Base-by-base conservation (phyloP, 2,888 invertebrate genomes). In the Chouioia cunea region DNA sequence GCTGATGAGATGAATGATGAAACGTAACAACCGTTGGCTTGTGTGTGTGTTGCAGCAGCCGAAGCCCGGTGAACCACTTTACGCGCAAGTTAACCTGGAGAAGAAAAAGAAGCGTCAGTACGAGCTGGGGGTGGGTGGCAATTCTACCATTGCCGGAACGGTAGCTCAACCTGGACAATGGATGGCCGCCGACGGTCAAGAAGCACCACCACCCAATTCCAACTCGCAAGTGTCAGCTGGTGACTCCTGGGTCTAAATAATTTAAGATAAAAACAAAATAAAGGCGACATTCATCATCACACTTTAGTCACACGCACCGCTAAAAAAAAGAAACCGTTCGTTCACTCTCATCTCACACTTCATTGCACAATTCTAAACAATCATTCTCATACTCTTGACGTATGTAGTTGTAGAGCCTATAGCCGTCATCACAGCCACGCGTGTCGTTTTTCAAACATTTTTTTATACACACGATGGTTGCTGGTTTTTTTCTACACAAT, bases 51-150 rank as follows among this genome's bases (percentile, higher is more conserved):
- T 84, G 82, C 83, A 86, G 83, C 84, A 88, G 85, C 87, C 87
- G 77, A 88, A 88, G 83, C 87, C 89, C 75, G 88, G 89, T 76
- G 90, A 90, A 84, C 90, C 90, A 75, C 86, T 90, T 71, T 90
- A 90, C 84, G 90, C 90, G 81, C 89, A 90, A 87, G 90, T 90
- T 77, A 90, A 90, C 83, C 86, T 90, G 79, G 89, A 89, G 81
- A 89, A 89, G 85, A 90, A 90, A 84, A 89, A 89, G 82, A 88
- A 88, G 80, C 86, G 88, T 75, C 84, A 84, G 78, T 84, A 82
- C 81, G 84, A 84, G 81, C 81, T 84, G 81, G 84, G 84, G 80
- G 81, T 84, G 80, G 83, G 81, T 77, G 72, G 68, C 20, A 71
- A 69, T 36, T 73, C 65, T 60, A 74, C 77, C 63, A 74, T 78